Evolutionary conservation across 1,140 invertebrate species (phyloP).

Genomic region (Olivierus martensii): DNA sequence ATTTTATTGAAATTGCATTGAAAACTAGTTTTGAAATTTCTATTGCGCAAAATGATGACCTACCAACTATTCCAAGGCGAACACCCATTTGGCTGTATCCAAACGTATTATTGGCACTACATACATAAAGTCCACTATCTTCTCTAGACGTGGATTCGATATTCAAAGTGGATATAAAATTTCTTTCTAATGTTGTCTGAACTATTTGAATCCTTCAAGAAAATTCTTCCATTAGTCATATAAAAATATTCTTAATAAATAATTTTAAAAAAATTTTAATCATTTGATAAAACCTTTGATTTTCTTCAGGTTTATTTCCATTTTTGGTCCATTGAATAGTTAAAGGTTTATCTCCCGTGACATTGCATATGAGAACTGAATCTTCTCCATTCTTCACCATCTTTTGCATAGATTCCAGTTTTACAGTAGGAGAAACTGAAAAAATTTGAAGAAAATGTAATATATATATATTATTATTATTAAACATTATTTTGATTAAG

Average conservation of each 20-base stretch:
- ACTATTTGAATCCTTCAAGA: too few species aligned
- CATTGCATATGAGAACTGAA: constrained; percentile 10
- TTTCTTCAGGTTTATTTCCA: constrained; percentile 3
- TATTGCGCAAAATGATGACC: too few species aligned
- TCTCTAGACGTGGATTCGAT: not conserved
- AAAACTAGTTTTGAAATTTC: too few species aligned
- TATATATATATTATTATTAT: not conserved
- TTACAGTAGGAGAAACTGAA: constrained; percentile 9
- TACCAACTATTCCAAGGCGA: too few species aligned
- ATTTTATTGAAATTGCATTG: too few species aligned
- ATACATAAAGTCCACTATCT: too few species aligned
- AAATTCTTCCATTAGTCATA: too few species aligned
- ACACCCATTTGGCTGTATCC: too few species aligned
- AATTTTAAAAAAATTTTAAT: not conserved
- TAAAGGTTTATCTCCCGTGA: constrained; percentile 9
- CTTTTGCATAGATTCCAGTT: not conserved
- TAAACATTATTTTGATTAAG: not conserved
- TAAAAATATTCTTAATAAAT: too few species aligned
- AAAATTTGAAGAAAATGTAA: not conserved
- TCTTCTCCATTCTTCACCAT: constrained; percentile 10
- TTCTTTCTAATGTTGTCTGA: too few species aligned
- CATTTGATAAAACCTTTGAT: constrained; percentile 3
- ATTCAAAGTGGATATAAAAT: too few species aligned
- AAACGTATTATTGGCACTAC: too few species aligned
- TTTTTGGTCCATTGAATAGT: constrained; percentile 15